Percentiles rank a stretch among this genome's conserved stretches.
Conservation (phyloP, 1,140 invertebrate species). For the Platyscapa corneri region DNA sequence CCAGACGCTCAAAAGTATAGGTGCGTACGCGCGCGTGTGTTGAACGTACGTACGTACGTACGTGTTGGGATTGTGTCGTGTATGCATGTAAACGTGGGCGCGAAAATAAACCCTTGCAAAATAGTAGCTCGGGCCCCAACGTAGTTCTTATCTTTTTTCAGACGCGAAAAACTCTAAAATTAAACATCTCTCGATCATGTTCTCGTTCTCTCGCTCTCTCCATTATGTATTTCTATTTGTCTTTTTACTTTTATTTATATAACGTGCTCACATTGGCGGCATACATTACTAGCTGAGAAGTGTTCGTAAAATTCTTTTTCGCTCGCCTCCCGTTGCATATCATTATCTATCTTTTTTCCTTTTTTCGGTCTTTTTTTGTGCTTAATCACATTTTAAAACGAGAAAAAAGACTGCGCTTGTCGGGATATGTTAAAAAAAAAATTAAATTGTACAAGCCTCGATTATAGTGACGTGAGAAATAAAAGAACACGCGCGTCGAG, state of each 20-base stretch:
- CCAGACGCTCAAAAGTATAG: constrained; percentile 25
- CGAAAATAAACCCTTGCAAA: constrained; percentile 47
- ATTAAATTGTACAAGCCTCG: background rate
- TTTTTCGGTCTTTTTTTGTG: background rate
- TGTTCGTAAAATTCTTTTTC: background rate
- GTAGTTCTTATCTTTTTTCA: constrained; percentile 31
- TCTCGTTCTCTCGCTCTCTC: background rate
- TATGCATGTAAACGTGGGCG: background rate
- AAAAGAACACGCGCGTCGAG: background rate
- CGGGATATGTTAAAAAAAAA: background rate
- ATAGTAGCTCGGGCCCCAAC: constrained; percentile 18
- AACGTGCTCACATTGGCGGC: background rate
- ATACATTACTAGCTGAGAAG: background rate
- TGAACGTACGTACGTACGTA: background rate
- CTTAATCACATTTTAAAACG: background rate
- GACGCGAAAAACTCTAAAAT: constrained; percentile 42
- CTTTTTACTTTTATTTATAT: constrained; percentile 32
- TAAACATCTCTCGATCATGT: background rate
- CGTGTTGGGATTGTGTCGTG: constrained; percentile 22
- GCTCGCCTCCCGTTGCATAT: background rate
- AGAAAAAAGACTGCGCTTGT: background rate
- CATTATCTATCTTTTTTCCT: background rate
- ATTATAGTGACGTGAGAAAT: background rate
- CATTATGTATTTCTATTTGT: constrained; percentile 17
- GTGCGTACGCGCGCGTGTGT: constrained; percentile 12